Evolutionary conservation across 2,797 vertebrate genomes (phyloP).

Genomic region (Ctenopoma multispine): DNA sequence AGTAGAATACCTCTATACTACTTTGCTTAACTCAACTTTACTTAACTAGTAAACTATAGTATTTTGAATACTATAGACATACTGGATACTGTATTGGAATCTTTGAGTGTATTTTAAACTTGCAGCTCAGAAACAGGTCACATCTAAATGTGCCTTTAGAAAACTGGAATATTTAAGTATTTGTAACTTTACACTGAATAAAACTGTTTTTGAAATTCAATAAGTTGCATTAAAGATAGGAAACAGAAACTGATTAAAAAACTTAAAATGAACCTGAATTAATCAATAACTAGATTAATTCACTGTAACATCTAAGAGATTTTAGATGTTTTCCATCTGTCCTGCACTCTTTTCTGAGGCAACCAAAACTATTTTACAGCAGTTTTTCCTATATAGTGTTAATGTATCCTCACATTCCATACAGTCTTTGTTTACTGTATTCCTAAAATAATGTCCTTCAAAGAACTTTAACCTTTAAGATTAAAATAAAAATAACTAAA

Average conservation of each 20-base stretch:
- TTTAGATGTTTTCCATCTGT: too few relatives aligned
- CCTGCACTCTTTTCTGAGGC: background rate
- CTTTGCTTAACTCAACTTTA: too few relatives aligned
- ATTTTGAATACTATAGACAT: background rate
- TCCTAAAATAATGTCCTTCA: conserved; percentile 16
- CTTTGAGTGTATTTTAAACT: background rate
- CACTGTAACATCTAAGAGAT: too few relatives aligned
- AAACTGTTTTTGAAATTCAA: background rate
- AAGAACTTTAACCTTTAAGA: background rate
- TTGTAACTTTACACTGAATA: background rate
- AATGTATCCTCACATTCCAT: conserved; percentile 9
- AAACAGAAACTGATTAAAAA: too few relatives aligned
- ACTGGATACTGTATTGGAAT: too few relatives aligned
- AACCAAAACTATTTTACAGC: background rate
- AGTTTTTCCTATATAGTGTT: conserved; percentile 16
- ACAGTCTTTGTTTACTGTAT: conserved; percentile 19
- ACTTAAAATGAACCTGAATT: too few relatives aligned
- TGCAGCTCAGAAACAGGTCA: background rate
- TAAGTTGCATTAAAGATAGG: background rate
- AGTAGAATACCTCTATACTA: background rate
- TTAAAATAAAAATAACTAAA: background rate
- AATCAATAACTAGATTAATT: background rate
- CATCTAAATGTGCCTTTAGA: background rate
- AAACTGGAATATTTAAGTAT: background rate
- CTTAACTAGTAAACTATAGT: background rate